Base-by-base conservation (phyloP, 2,113 vertebrate genomes). In the Donacobius atricapilla region DNA sequence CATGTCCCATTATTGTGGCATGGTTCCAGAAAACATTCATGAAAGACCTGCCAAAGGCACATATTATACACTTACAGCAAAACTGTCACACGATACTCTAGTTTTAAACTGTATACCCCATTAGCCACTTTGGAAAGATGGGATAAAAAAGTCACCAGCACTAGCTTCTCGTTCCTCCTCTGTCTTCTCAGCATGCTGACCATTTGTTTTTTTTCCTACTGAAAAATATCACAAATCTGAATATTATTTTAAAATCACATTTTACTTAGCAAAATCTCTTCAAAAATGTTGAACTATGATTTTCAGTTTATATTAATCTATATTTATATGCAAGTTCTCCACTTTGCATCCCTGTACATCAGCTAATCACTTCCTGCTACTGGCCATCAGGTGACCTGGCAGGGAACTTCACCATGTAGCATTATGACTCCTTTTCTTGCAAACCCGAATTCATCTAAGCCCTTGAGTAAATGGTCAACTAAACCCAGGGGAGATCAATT, bases 11-110 rank as follows among this genome's bases (percentile, higher is more conserved):
- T 98, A 71, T 99, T 99, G 95, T 98, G 98, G 95, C 99, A 99
- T 0, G 99, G 99, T 87, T 99, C 99, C 95, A 99, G 95, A 96
- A 99, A 99, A 91, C 99, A 99, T 94, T 99, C 99, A 9, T 99
- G 99, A 96, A 99, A 99, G 96, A 99, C 98, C 99, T 99, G 96
- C 31, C 66, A 25, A 19, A 51, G 57, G 39, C 39, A 95, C 82
- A 86, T 93, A 94, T 61, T 9, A 93, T 30, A 83, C 13, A 89
- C 24, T 76, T 44, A 73, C 23, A 63, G 50, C 44, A 37, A 77
- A 90, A 17, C 8, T 27, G 30, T 22, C 57, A 73, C 15, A 70
- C n/a, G 60, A 42, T n/a, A 65, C 16, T 50, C 17, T 39, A 24
- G 61, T 50, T 75, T 80, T 70, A 82, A 87, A 56, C 18, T 22